Evolutionary conservation across 2,113 vertebrate genomes (phyloP).

Genomic region (Neolamprologus hecqui): DNA sequence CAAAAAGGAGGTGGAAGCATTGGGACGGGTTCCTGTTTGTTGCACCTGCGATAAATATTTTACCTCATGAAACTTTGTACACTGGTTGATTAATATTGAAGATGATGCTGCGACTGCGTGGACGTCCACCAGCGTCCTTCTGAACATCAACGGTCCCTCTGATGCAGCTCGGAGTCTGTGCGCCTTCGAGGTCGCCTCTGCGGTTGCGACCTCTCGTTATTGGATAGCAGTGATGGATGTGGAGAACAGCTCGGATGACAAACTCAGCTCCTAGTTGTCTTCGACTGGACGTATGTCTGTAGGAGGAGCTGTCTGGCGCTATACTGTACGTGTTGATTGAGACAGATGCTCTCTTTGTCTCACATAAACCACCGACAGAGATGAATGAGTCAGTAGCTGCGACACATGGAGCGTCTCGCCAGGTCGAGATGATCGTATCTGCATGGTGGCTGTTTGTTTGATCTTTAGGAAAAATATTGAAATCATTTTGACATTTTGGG

Average conservation of each 20-base stretch:
- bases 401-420: not conserved
- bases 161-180: not conserved
- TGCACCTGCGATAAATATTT: not conserved
- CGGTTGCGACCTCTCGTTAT: not conserved
- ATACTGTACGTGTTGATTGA: constrained; percentile 24
- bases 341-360: constrained; percentile 30
- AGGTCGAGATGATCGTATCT: not conserved
- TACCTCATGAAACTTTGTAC: not conserved
- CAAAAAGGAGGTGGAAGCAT: not conserved
- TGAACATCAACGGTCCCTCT: not conserved
- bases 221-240: not conserved
- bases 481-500: not conserved
- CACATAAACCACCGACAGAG: constrained; percentile 19
- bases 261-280: not conserved
- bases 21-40: not conserved
- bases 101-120: not conserved
- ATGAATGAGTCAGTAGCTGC: constrained; percentile 27
- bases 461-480: not conserved
- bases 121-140: not conserved
- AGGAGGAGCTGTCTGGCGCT: constrained; percentile 27
- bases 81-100: not conserved
- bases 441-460: not conserved
- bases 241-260: constrained; percentile 33
- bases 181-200: not conserved
- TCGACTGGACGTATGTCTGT: constrained; percentile 15